These are phyloP conservation scores for Trichechus manatus DNA, from an alignment of 2,113 vertebrate genomes.

Conservation along the genomic window DNA sequence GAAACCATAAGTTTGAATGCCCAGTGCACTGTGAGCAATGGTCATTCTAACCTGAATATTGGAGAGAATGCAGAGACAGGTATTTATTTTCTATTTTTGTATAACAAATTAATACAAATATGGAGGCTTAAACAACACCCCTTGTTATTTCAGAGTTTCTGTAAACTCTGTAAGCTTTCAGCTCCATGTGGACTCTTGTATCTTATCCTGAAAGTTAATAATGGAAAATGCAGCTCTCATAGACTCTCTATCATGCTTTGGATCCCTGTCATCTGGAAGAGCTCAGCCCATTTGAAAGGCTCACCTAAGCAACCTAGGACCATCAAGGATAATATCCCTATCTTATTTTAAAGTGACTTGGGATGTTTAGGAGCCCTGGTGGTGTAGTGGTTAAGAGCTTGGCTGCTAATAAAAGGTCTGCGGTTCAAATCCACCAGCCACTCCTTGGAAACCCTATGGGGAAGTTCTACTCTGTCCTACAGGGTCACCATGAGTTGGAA, in stretches of 20 bases:
- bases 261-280: neutral
- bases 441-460: no score
- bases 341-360: neutral
- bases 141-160: neutral
- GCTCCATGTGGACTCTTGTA: no score
- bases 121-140: neutral
- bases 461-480: no score
- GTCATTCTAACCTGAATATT: neutral
- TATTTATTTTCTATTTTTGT: neutral
- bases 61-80: neutral
- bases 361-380: no score
- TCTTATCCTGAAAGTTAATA: neutral
- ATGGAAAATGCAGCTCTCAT: neutral
- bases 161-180: neutral
- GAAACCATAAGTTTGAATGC: neutral
- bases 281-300: neutral
- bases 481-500: no score
- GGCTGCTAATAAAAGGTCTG: no score
- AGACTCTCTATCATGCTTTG: neutral
- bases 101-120: neutral
- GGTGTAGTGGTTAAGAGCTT: no score
- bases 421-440: no score
- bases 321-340: neutral
- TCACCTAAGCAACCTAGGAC: neutral
- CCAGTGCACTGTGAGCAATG: neutral